Evolutionary conservation across 2,797 vertebrate genomes (phyloP).

Genomic region (Leptodactylus fallax): DNA sequence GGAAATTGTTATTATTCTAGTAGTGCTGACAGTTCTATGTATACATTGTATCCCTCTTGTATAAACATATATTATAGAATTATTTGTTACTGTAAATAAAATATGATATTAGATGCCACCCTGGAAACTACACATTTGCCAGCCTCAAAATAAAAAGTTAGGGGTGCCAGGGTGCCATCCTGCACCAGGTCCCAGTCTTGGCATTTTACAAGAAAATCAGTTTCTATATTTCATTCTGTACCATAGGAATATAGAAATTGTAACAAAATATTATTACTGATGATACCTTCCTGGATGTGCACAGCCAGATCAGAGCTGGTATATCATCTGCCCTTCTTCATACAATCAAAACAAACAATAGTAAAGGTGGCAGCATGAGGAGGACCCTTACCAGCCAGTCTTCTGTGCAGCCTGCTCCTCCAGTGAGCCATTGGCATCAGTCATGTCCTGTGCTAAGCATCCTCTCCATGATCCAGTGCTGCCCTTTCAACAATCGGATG

Average conservation of each 20-base stretch:
- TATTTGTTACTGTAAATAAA: background rate
- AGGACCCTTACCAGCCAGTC: constrained; percentile 49
- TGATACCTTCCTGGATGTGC: background rate
- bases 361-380: constrained; percentile 19
- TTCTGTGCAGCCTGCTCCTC: constrained; percentile 10
- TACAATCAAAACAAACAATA: constrained; percentile 37
- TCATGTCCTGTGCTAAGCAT: constrained; percentile 15
- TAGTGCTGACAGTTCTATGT: too few relatives aligned
- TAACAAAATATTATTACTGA: background rate
- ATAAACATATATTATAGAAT: background rate
- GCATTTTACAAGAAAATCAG: background rate
- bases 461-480: constrained; percentile 9
- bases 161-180: background rate
- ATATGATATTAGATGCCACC: background rate
- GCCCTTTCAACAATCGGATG: constrained; percentile 9
- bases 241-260: background rate
- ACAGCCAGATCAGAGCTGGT: background rate
- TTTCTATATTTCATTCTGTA: background rate
- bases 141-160: background rate
- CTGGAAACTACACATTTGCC: background rate
- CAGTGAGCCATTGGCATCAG: constrained; percentile 25
- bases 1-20: too few relatives aligned
- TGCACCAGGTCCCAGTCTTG: background rate
- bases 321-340: background rate
- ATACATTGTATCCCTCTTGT: background rate